These are phyloP conservation scores for Leucophenga maculata DNA, from an alignment of 2,888 invertebrate species.

Conservation along the genomic window DNA sequence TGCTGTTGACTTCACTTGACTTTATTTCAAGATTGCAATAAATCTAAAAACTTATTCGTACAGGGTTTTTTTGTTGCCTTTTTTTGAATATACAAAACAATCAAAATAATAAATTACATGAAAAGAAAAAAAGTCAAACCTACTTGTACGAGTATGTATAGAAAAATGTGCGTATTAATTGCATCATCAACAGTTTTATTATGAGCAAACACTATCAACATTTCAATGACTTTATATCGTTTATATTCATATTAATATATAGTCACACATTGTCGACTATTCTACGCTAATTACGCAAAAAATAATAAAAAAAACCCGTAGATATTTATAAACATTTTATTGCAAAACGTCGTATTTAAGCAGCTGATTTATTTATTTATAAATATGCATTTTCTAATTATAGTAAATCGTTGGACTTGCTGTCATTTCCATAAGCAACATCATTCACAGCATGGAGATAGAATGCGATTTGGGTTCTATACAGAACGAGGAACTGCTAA, in stretches of 20 bases:
- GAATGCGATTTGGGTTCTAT: slow-evolving; percentile 80
- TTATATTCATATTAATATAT: neutral
- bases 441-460: slow-evolving; percentile 69
- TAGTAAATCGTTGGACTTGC: slow-evolving; percentile 41
- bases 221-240: neutral
- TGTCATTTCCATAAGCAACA: slow-evolving; percentile 40
- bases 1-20: slow-evolving; percentile 18
- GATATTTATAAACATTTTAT: too few relatives aligned
- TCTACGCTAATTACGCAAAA: slow-evolving; percentile 38
- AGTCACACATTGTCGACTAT: neutral
- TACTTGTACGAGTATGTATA: neutral
- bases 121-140: slow-evolving; percentile 12
- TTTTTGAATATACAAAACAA: slow-evolving; percentile 12
- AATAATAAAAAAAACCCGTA: too few relatives aligned
- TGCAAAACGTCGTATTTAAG: too few relatives aligned
- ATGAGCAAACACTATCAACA: neutral
- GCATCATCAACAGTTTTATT: slow-evolving; percentile 21
- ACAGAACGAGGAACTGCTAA: slow-evolving; percentile 83
- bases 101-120: slow-evolving; percentile 23
- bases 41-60: slow-evolving; percentile 30
- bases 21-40: slow-evolving; percentile 39
- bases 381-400: slow-evolving; percentile 34
- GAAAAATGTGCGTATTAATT: slow-evolving; percentile 11
- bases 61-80: neutral
- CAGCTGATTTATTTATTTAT: slow-evolving; percentile 38